Evolutionary conservation across 2,888 invertebrate genomes (phyloP), one percentile per base, ranked within the genome.

Genomic region (Lepetodrilus schrolli): DNA sequence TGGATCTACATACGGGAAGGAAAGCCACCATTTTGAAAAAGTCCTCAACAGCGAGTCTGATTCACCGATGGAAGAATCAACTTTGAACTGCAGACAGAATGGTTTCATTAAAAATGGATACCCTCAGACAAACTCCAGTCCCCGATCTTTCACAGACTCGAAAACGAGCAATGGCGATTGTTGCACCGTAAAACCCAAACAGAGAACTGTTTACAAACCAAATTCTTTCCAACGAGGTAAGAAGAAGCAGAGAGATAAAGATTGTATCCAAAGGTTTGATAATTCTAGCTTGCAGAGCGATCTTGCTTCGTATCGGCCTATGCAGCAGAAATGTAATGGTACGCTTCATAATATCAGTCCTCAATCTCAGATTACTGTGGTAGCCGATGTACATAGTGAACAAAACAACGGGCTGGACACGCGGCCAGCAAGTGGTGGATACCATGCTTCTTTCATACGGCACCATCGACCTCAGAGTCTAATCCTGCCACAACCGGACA

Each of bases 311-410:
- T n/a, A 34, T 58, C 58, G 17, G 30, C 34, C 58, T 30, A 30
- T 23, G 26, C 34, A 58, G 58, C 26, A 30, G 34, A 26, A 58
- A 30, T n/a, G n/a, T n/a, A 58, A 58, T 58, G 58, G 23, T 13
- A 30, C 17, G 17, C 21, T 58, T 26, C 58, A 58, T 58, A 58
- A 58, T 58, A 30, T 30, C 30, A 26, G 34, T 7, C 10, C 17
- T 26, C 26, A 17, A 58, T 34, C 34, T 58, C 43, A 13, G 13
- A 17, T 43, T 13, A 17, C n/a, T 10, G 10, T 43, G 43, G 26
- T 30, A 17, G 26, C 58, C 7, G 30, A 58, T 58, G 58, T 58
- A 58, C 26, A 58, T 58, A 58, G 30, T 58, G n/a, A 30, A 58
- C 58, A 58, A 58, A 58, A 58, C 34, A 34, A 34, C 30, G 23